These are phyloP conservation scores for Gavia stellata DNA, from an alignment of 2,113 vertebrate species.

Conservation along the genomic window DNA sequence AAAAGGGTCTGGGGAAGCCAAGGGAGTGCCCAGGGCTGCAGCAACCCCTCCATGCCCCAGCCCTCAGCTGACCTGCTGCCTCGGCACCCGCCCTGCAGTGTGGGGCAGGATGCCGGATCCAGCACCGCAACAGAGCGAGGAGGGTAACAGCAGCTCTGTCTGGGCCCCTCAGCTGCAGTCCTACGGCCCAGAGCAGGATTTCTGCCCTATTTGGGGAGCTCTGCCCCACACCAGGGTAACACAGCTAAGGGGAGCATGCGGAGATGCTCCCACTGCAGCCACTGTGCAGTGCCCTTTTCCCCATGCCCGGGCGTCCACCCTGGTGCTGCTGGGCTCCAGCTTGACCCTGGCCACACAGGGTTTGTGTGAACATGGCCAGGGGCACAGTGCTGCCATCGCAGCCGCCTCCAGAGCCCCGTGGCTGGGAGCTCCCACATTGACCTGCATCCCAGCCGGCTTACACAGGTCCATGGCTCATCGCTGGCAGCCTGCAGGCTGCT, in stretches of 20 bases:
- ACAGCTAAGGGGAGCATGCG: rapidly evolving
- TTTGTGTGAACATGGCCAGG: not conserved
- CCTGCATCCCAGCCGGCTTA: not conserved
- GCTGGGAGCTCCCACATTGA: not conserved
- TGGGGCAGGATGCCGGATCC: not conserved
- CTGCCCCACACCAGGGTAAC: not conserved
- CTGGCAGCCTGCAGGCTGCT: not conserved
- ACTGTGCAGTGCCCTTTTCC: rapidly evolving
- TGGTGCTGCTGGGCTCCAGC: not conserved
- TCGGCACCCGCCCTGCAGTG: rapidly evolving
- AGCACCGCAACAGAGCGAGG: not conserved
- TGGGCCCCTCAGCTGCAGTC: not conserved
- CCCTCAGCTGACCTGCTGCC: not conserved
- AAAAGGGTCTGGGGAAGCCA: not conserved
- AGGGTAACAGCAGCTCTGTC: not conserved
- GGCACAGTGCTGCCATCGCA: not conserved
- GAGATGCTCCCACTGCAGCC: not conserved
- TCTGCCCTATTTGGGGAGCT: not conserved
- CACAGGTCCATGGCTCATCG: not conserved
- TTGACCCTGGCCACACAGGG: not conserved
- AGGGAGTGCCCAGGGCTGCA: not conserved
- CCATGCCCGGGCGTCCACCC: not conserved
- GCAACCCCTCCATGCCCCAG: not conserved
- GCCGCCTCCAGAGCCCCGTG: not conserved
- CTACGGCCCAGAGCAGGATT: not conserved